Evolutionary conservation across 2,113 vertebrate genomes (phyloP), one percentile per base, ranked within the genome.

Genomic region (Columbina picui): DNA sequence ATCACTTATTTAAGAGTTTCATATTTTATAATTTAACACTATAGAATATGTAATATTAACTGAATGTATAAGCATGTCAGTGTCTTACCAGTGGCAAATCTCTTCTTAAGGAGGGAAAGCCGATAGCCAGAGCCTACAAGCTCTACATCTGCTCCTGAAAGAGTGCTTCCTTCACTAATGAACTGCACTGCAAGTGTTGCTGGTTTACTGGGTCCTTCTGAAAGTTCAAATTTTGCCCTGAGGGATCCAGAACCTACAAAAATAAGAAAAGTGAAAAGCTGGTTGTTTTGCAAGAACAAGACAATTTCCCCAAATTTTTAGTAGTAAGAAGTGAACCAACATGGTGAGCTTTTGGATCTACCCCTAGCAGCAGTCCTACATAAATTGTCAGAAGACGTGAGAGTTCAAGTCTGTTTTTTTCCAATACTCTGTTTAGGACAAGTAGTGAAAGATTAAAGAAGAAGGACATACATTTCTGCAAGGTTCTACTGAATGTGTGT

Each of bases 181-280:
- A 99, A 99, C 86, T 99, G 99, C 93, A 99, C 99, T 20, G 99
- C 99, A 89, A 99, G 97, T 17, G 99, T 99, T 90, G 98, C 98
- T 49, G 99, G 99, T 94, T 97, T 99, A 41, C 99, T 99, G 13
- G 99, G 99, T 25, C 99, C 99, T 81, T 98, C 98, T 20, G 99
- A 98, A 93, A 99, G 98, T 10, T 99, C 99, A 98, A 99, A 99
- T 97, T 99, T 99, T 90, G 99, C 99, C 97, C 99, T 98, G 87
- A 99, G 98, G 70, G 99, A 99, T 69, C 99, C 99, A 65, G 99
- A 98, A 84, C 99, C 99, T 99, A 88, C 5, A 93, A 60, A 75
- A 90, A 69, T 45, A 97, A 74, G 13, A 74, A 71, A 70, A 78
- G 4, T 7, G 38, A 87, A 57, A 87, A 19, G 34, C 18, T 91